Conservation (phyloP, 2,113 vertebrate species). For the Syngnathoides biaculeatus region DNA sequence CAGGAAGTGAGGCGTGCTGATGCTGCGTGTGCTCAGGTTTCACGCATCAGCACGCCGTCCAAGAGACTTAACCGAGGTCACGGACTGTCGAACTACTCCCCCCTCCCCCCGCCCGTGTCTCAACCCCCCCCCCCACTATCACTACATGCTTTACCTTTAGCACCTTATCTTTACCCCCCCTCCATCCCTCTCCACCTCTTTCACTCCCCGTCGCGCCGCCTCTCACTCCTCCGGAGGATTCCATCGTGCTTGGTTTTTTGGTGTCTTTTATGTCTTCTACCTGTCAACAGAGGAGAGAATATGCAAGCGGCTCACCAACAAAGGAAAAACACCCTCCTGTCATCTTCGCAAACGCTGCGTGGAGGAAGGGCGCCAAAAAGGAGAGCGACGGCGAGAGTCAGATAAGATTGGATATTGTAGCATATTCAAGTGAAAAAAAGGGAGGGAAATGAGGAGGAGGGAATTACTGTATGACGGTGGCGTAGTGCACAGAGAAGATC, state of each 20-base stretch:
- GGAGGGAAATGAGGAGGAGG: conserved; percentile 25
- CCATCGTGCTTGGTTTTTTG: conserved; percentile 65
- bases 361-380: conserved; percentile 39
- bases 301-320: conserved; percentile 60
- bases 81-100: conserved; percentile 51
- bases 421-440: conserved; percentile 26
- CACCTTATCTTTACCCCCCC: conserved; percentile 31
- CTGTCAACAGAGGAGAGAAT: conserved; percentile 68
- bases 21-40: conserved; percentile 74
- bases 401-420: conserved; percentile 48
- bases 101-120: conserved; percentile 31
- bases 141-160: conserved; percentile 57
- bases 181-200: conserved; percentile 16
- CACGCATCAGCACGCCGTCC: conserved; percentile 70
- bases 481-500: not conserved
- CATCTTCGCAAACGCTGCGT: conserved; percentile 61
- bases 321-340: conserved; percentile 67
- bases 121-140: conserved; percentile 50
- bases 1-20: conserved; percentile 71
- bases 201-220: conserved; percentile 23
- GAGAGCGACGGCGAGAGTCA: conserved; percentile 42
- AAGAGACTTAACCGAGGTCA: conserved; percentile 70
- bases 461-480: conserved; percentile 7
- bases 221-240: conserved; percentile 55
- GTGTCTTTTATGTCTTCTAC: conserved; percentile 70